A percentile compares a stretch with the other conserved stretches of the same genome.
Evolutionary conservation across 2,113 vertebrate species (phyloP).

Genomic region (Anoura caudifer): DNA sequence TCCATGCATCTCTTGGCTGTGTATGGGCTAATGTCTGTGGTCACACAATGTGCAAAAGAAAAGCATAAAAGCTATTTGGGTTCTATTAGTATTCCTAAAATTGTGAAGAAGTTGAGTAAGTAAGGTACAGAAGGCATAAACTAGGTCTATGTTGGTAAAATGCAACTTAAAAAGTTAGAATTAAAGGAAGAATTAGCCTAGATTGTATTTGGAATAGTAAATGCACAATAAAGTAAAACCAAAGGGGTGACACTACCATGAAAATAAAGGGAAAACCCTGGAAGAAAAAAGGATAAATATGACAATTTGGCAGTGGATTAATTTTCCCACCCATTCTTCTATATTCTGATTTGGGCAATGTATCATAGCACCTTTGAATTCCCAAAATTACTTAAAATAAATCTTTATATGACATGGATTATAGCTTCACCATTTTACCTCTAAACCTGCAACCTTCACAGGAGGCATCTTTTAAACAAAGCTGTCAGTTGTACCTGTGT

Average conservation of each 20-base stretch:
- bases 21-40: background rate
- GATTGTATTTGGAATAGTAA: background rate
- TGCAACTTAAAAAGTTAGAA: background rate
- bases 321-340: background rate
- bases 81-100: background rate
- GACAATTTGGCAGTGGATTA: background rate
- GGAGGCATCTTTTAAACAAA: background rate
- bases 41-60: background rate
- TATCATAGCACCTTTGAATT: background rate
- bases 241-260: background rate
- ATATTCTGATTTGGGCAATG: background rate
- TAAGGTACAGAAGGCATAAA: background rate
- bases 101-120: background rate
- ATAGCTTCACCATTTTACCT: background rate
- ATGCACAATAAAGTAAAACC: background rate
- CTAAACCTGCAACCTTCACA: background rate
- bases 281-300: background rate
- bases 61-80: background rate
- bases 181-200: background rate
- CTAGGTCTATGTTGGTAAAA: background rate
- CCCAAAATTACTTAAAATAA: background rate
- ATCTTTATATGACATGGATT: background rate
- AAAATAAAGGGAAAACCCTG: background rate
- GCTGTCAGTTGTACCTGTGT: background rate
- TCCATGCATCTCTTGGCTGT: background rate